phyloP scores from a whole-genome alignment of 2,113 vertebrate species.

The Elaphurus davidianus region DNA sequence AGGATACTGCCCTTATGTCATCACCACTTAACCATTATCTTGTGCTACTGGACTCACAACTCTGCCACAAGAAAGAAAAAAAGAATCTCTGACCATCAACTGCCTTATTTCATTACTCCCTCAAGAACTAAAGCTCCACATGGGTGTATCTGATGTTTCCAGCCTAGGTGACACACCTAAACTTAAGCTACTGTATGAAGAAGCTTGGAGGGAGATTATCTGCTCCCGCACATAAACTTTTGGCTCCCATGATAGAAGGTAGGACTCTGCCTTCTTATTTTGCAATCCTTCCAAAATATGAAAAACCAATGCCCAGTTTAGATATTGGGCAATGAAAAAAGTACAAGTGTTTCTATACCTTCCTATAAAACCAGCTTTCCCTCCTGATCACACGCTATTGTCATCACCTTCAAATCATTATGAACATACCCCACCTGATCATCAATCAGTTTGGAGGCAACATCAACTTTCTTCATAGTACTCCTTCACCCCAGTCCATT shows the following conservation, averaged over 20 bases:
- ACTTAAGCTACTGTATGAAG: neutral
- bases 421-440: neutral
- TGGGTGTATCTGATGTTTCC: neutral
- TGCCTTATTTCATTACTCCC: neutral
- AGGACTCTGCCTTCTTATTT: neutral
- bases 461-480: neutral
- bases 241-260: neutral
- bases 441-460: neutral
- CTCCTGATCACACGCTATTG: neutral
- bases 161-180: neutral
- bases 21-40: neutral
- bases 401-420: neutral
- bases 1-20: neutral
- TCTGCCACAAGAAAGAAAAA: neutral
- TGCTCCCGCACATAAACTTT: neutral
- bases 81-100: neutral
- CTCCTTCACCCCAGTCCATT: neutral
- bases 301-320: neutral
- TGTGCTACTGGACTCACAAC: neutral
- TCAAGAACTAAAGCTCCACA: neutral
- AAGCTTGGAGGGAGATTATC: neutral
- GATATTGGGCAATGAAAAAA: neutral
- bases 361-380: neutral
- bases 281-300: neutral
- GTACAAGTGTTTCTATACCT: neutral